A percentile compares a stretch with the other conserved stretches of the same genome.
phyloP scores from a whole-genome alignment of 2,113 vertebrate species.

The Vulpes vulpes region DNA sequence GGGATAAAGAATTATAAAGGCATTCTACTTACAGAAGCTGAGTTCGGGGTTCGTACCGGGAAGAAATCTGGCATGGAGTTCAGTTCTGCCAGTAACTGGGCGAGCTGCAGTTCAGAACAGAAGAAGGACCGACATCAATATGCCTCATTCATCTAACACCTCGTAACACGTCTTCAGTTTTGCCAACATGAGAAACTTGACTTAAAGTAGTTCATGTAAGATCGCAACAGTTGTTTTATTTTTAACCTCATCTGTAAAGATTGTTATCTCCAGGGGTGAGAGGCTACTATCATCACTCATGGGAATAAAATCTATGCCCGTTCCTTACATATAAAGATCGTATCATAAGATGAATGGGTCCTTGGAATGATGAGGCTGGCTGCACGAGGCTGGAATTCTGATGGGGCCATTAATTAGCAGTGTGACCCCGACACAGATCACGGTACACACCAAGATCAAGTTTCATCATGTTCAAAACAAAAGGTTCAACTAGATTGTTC shows the following conservation, averaged over 20 bases:
- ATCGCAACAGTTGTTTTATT: not conserved
- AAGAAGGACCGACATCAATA: not conserved
- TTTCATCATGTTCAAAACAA: not conserved
- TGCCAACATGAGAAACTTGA: not conserved
- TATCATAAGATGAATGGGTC: not conserved
- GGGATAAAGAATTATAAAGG: not conserved
- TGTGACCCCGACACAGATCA: not conserved
- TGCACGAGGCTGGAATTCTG: not conserved
- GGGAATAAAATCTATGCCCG: not conserved
- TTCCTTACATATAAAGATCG: not conserved
- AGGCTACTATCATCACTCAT: not conserved
- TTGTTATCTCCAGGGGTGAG: not conserved
- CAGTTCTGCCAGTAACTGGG: constrained; percentile 95
- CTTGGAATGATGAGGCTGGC: not conserved
- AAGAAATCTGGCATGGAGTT: constrained; percentile 92
- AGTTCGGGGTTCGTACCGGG: constrained; percentile 85
- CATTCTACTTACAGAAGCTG: constrained; percentile 88
- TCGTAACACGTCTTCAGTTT: not conserved
- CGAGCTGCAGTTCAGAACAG: constrained; percentile 89
- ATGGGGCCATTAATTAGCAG: not conserved
- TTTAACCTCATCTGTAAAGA: not conserved
- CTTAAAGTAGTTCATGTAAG: rapidly evolving
- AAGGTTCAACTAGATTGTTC: not conserved
- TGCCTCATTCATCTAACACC: not conserved
- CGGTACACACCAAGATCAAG: not conserved